Evolutionary conservation across 2,797 vertebrate species (phyloP), one percentile per base, ranked within the genome.

Genomic region (Oreonectes daqikongensis): DNA sequence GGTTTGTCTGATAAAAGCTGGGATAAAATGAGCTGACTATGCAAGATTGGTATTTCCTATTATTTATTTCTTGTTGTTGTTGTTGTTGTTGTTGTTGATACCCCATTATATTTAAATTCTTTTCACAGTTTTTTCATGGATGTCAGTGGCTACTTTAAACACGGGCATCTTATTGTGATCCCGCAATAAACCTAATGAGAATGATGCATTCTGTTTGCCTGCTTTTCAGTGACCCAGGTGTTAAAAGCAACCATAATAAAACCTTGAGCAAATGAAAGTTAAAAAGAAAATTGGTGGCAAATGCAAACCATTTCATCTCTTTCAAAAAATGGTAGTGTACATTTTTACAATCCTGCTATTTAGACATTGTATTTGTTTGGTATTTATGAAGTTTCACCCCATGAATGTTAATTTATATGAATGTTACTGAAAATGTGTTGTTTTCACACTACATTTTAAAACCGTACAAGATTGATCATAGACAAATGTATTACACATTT

Each of bases 401-500:
- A 46, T 72, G 72, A 81, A 84, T 81, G 73, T 81, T 55, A 18
- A n/a, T 75, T 78, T 77, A 73, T 28, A 48, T 75, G 72, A 82
- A 81, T 72, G 68, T 81, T 68, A 69, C 38, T 38, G 3, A 53
- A 60, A 48, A 48, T 71, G 38, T 67, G 42, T 38, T 70, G 72
- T 72, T 77, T 22, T 48, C n/a, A 24, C 40, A 65, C 60, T 46
- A 65, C 42, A 30, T 83, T 75, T 83, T 38, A 57, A 44, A 77
- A 76, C 26, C 11, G 53, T 63, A 38, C 69, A 69, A 61, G 60
- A 65, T 66, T 64, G 60, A 64, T 48, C 72, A n/a, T 66, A 55
- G 59, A 72, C 65, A 64, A 30, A 67, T n/a, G 52, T 82, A 17
- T 11, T 66, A 42, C 32, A 79, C 78, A 70, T 87, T 88, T 90